Evolutionary conservation across 2,113 vertebrate species (phyloP).

Genomic region (Pelodiscus sinensis): DNA sequence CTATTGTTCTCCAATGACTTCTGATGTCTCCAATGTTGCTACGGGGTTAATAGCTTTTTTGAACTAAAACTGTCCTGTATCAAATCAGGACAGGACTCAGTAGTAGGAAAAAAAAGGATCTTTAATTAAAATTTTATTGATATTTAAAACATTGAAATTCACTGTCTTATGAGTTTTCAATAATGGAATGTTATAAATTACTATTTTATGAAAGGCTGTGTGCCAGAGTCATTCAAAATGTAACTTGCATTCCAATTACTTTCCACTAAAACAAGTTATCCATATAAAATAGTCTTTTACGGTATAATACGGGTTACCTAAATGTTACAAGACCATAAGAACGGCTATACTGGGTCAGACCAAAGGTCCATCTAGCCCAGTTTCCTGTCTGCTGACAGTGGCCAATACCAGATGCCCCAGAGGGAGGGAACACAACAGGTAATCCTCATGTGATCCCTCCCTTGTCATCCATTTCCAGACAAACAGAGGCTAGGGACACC

Average conservation of each 20-base stretch:
- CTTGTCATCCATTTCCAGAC: no score
- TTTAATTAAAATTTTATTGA: constrained; percentile 20
- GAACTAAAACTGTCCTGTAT: constrained; percentile 34
- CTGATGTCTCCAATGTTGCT: background rate
- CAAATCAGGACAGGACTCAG: constrained; percentile 17
- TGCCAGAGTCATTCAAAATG: constrained; percentile 15
- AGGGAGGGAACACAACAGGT: no score
- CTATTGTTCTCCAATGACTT: background rate
- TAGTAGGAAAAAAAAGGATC: background rate
- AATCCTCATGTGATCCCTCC: no score
- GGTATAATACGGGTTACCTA: constrained; percentile 30
- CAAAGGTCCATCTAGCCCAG: no score
- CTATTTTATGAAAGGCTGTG: constrained; percentile 11
- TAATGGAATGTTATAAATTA: background rate
- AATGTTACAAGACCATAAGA: background rate
- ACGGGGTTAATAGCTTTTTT: constrained; percentile 7
- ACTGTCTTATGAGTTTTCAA: background rate
- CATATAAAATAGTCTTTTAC: constrained; percentile 19
- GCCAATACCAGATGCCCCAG: no score
- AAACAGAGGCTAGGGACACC: no score
- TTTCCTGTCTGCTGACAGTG: no score
- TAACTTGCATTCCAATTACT: constrained; percentile 52
- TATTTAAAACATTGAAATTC: background rate
- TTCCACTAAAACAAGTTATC: constrained; percentile 1
- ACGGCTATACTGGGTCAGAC: no score